Evolutionary conservation across 2,797 vertebrate genomes (phyloP).

Genomic region (Psittacula echo): DNA sequence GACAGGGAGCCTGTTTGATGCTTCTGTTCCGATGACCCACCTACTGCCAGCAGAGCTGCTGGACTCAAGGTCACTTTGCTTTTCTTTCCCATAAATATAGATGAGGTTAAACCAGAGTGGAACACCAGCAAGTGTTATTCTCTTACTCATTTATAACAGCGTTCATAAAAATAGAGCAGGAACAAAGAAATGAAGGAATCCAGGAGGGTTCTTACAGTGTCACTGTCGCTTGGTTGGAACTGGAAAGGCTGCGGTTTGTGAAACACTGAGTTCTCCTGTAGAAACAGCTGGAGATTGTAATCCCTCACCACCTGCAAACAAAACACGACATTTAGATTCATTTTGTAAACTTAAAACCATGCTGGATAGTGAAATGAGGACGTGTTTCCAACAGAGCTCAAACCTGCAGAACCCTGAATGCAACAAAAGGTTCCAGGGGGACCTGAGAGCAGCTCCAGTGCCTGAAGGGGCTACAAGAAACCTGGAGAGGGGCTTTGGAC

Average conservation of each 20-base stretch:
- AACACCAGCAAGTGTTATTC: background rate
- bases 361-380: background rate
- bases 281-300: constrained; percentile 94
- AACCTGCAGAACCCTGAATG: background rate
- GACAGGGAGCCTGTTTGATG: background rate
- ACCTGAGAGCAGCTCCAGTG: background rate
- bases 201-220: constrained; percentile 83
- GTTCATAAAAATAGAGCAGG: background rate
- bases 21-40: background rate
- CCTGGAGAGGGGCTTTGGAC: too few species aligned
- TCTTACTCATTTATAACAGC: background rate
- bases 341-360: background rate
- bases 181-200: background rate
- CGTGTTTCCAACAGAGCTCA: background rate
- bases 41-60: background rate
- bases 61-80: background rate
- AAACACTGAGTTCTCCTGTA: constrained; percentile 94
- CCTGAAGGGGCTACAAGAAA: rapidly evolving
- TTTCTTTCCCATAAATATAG: background rate
- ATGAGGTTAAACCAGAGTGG: background rate
- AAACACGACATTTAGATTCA: background rate
- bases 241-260: constrained; percentile 94
- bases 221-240: constrained; percentile 96
- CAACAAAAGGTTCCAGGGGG: background rate
- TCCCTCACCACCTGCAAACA: constrained; percentile 90